Conservation (phyloP, 2,113 vertebrate genomes). For the Melanerpes formicivorus region DNA sequence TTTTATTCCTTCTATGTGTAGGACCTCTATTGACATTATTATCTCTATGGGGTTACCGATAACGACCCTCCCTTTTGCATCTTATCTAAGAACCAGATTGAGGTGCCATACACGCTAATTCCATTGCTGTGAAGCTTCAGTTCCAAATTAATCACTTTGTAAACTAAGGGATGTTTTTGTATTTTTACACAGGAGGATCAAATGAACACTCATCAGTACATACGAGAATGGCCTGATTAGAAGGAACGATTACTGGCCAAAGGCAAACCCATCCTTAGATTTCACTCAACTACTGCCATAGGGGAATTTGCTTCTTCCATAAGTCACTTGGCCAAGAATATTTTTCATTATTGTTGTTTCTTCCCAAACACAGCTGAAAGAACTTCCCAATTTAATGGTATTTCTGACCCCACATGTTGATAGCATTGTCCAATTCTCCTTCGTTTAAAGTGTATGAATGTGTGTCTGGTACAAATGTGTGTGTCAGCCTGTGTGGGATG, state of each 20-base stretch:
- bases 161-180: constrained; percentile 71
- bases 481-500: constrained; percentile 40
- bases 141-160: constrained; percentile 53
- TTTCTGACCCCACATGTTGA: constrained; percentile 70
- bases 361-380: constrained; percentile 67
- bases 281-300: constrained; percentile 8
- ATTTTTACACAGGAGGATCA: constrained; percentile 74
- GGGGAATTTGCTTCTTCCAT: constrained; percentile 45
- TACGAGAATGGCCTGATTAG: constrained; percentile 34
- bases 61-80: constrained; percentile 38
- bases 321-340: constrained; percentile 67
- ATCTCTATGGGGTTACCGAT: constrained; percentile 39
- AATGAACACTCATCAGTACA: constrained; percentile 39
- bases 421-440: constrained; percentile 73
- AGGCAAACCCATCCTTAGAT: constrained; percentile 2
- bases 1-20: constrained; percentile 52
- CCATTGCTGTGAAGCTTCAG: constrained; percentile 59
- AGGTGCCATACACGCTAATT: constrained; percentile 34
- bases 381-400: constrained; percentile 64
- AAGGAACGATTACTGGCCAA: constrained; percentile 47
- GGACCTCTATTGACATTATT: constrained; percentile 45
- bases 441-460: constrained; percentile 57
- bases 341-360: constrained; percentile 65
- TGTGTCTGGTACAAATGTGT: background rate
- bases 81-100: constrained; percentile 46